Base-by-base conservation (phyloP, 2,888 invertebrate genomes). In the Ganaspis brasiliensis region DNA sequence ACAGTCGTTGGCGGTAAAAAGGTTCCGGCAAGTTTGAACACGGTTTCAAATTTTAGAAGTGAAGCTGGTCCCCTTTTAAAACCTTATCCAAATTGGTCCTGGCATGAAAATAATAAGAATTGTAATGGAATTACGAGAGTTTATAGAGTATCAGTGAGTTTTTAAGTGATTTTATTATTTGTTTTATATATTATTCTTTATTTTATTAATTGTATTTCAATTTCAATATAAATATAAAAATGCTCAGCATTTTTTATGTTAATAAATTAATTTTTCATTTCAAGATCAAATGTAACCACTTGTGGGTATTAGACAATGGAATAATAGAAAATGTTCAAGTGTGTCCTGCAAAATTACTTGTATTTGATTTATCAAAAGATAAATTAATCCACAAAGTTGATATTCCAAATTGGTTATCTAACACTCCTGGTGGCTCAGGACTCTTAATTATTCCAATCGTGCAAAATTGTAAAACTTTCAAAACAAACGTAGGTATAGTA, bases 251-350 rank as follows among this genome's bases (percentile, higher is more conserved):
- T n/a, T 45, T 45, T 45, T 10, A 49, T 16, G 8, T 49, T 49
- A 16, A 49, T 5, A 49, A 49, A 49, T n/a, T 52, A 6, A 19
- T 5, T 52, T n/a, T n/a, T n/a, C n/a, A n/a, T n/a, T 92, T 93
- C 52, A 91, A 96, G 95, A 93, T 95, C 73, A 96, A 96, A 86
- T 96, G 95, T 87, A 93, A 93, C 76, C 92, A 95, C 6, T 89
- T 96, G 31, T 96, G 96, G 95, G 94, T 95, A 2, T 90, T 96
- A 88, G 96, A 96, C 86, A 92, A 94, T 0, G 96, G 96, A n/a
- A n/a, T 95, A 2, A 90, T 96, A 88, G 96, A 96, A 86, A 92
- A 94, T 0, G 96, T 96, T 0, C 93, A 93, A 83, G 86, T 92
- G 12, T 97, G 97, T 85, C 93, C 94, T 0, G 95, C 97, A 0